phyloP scores from a whole-genome alignment of 2,113 vertebrate genomes.

The Oryzias woworae region DNA sequence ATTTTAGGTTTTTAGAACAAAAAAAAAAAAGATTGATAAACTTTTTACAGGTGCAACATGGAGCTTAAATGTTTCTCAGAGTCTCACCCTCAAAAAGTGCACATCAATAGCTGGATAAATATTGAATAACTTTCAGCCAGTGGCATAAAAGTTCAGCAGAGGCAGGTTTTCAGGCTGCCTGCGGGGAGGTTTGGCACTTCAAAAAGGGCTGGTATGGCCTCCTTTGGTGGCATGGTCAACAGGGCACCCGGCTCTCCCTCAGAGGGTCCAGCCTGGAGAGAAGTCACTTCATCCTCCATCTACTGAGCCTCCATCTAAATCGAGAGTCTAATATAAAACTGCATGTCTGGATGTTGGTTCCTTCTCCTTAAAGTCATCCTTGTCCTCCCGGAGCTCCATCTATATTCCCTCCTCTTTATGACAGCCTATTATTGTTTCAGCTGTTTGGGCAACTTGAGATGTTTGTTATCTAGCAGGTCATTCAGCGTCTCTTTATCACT shows the following conservation, averaged over 20 bases:
- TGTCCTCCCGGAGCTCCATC: conserved; percentile 55
- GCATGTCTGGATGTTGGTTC: conserved; percentile 19
- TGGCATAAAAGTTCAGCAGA: conserved; percentile 71
- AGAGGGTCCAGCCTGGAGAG: conserved; percentile 41
- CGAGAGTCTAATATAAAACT: conserved; percentile 25
- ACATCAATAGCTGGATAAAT: conserved; percentile 73
- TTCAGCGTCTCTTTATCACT: conserved; percentile 70
- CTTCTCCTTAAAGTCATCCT: neutral
- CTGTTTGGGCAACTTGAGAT: conserved; percentile 64
- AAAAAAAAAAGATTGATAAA: conserved; percentile 37
- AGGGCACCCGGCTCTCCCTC: conserved; percentile 53
- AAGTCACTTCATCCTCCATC: conserved; percentile 67
- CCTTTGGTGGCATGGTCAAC: conserved; percentile 62
- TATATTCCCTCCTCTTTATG: conserved; percentile 11
- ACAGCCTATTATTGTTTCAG: conserved; percentile 45
- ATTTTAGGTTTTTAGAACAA: conserved; percentile 32
- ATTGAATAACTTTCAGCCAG: conserved; percentile 74
- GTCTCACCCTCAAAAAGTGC: conserved; percentile 56
- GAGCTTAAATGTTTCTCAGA: conserved; percentile 45
- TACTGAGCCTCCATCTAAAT: conserved; percentile 27
- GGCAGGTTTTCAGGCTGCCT: conserved; percentile 66
- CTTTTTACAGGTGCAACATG: conserved; percentile 36
- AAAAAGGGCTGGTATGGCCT: conserved; percentile 60
- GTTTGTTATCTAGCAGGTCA: conserved; percentile 56
- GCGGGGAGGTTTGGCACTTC: conserved; percentile 66